Percentiles rank a stretch among this genome's conserved stretches.
Conservation (phyloP, 2,113 vertebrate genomes). For the Steatornis caripensis region DNA sequence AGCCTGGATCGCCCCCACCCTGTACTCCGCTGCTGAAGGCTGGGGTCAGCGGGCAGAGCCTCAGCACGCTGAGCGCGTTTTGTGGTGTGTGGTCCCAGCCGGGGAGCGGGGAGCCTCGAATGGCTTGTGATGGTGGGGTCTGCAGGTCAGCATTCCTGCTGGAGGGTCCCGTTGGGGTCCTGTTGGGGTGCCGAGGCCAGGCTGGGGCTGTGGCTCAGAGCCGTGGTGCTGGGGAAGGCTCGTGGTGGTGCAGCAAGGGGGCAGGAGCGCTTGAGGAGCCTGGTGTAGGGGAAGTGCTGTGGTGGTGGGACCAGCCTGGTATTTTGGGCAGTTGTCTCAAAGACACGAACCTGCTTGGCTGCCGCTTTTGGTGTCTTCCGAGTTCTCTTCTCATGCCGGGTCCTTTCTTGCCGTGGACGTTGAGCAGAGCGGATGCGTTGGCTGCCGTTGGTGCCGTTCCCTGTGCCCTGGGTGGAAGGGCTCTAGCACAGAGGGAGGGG, state of each 20-base stretch:
- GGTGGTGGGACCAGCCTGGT: neutral
- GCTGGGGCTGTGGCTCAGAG: neutral
- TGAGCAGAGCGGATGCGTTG: neutral
- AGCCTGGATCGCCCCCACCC: neutral
- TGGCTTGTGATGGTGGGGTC: neutral
- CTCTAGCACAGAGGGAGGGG: neutral
- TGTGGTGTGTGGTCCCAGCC: neutral
- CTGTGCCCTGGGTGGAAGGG: neutral
- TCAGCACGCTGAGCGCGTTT: accelerated
- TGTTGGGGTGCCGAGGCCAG: accelerated
- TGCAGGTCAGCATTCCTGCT: neutral
- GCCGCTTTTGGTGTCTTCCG: neutral
- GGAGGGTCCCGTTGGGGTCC: neutral
- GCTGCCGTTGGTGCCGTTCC: accelerated
- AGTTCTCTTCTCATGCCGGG: neutral
- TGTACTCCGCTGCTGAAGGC: neutral
- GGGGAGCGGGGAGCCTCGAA: accelerated
- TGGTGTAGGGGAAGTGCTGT: neutral
- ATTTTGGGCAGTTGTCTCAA: neutral
- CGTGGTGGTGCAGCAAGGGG: neutral
- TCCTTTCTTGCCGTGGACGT: neutral
- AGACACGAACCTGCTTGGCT: neutral
- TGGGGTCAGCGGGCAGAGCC: neutral
- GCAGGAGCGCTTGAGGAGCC: neutral
- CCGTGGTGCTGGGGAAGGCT: neutral